Conservation (phyloP, 2,113 vertebrate species). For the Lycocorax pyrrhopterus region DNA sequence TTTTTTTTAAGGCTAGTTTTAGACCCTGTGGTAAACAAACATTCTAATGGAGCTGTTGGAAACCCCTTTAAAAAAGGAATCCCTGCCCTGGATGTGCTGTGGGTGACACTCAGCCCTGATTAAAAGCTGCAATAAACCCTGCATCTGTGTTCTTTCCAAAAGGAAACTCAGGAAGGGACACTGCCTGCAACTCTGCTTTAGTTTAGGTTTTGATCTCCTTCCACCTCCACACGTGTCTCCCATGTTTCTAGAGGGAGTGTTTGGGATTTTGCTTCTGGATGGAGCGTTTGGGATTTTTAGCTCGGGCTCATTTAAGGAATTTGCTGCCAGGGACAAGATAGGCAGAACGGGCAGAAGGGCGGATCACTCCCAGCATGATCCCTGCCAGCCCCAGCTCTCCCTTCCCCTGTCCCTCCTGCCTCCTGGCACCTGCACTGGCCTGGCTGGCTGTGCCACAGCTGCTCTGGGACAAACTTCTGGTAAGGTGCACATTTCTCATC, state of each 20-base stretch:
- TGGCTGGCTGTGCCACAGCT: background rate
- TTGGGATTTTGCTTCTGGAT: background rate
- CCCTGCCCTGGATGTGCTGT: background rate
- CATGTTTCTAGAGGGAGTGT: background rate
- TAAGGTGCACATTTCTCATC: background rate
- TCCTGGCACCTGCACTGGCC: background rate
- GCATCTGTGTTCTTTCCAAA: background rate
- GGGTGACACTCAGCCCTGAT: slow-evolving; percentile 8
- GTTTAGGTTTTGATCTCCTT: background rate
- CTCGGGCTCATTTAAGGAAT: background rate
- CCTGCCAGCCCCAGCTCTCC: background rate
- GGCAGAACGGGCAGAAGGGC: background rate
- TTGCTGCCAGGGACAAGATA: background rate
- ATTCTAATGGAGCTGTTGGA: background rate
- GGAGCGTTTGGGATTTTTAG: background rate
- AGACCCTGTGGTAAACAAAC: background rate
- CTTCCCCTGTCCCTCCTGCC: background rate
- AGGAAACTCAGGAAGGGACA: background rate
- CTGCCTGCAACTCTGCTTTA: background rate
- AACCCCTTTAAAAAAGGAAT: background rate
- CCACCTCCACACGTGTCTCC: background rate
- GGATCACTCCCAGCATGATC: background rate
- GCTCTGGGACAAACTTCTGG: background rate
- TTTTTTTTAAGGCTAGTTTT: background rate
- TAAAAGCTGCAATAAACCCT: background rate